Evolutionary conservation across 2,113 vertebrate genomes (phyloP), one percentile per base, ranked within the genome.

Genomic region (Lophius piscatorius): DNA sequence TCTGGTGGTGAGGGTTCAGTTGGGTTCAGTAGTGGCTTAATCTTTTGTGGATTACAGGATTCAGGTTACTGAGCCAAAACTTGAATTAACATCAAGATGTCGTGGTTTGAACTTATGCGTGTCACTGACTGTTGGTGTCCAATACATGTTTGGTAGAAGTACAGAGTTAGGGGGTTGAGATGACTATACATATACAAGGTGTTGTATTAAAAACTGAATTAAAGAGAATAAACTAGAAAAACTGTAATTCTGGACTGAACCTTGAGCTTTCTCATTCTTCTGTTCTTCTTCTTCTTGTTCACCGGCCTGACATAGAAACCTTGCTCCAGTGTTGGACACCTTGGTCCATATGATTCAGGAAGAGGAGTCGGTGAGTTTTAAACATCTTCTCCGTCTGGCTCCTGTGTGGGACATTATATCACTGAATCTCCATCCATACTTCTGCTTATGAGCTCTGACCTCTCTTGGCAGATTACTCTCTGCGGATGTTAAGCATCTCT

Each of bases 301-400:
- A 6, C 48, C 78, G 57, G 52, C 84, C 70, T 88, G 78, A 0
- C 31, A 10, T 73, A 99, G 97, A 92, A 98, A 98, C 88, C 93
- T 99, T 46, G 92, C 92, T 40, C 96, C 95, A 11, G 94, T 99
- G 51, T 88, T 99, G 91, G 96, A 99, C 91, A 95, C 92, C 89
- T 92, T 98, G 82, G 96, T 99, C 50, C 96, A 99, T 74, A 95
- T 99, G 94, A 96, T 99, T 85, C 97, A 99, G 81, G 97, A 99
- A 54, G 97, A 99, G 78, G 97, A 99, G 78, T 99, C 95, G 45
- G 97, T 99, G 88, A 96, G 96, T 92, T 57, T 76, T 6, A 10
- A 3, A 29, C 54, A 55, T 67, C 12, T 51, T 28, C 6, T 47
- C 9, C 49, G 21, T 41, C 23, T 29, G 46, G 18, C 23, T 20